Percentiles rank a stretch among this genome's conserved stretches.
phyloP scores from a whole-genome alignment of 2,113 vertebrate species.

The Bubo blakistoni region DNA sequence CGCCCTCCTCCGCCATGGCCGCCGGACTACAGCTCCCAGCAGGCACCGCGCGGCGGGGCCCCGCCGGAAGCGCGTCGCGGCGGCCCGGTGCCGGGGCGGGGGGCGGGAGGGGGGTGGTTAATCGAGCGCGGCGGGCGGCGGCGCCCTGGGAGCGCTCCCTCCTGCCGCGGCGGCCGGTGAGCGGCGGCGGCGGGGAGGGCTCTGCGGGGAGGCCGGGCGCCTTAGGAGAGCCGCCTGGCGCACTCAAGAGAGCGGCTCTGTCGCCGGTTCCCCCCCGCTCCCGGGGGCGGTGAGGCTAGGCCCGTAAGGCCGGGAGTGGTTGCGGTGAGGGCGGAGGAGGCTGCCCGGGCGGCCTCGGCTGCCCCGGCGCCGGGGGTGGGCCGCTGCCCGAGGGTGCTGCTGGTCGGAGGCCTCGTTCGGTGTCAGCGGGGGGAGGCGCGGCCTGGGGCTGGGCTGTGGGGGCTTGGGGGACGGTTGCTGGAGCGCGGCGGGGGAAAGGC shows the following conservation, averaged over 20 bases:
- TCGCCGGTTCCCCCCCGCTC: neutral
- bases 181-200: neutral
- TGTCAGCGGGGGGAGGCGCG: neutral
- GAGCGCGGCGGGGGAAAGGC: neutral
- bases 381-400: neutral
- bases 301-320: neutral
- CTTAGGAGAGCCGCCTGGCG: neutral
- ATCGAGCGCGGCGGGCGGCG: neutral
- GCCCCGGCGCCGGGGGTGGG: neutral
- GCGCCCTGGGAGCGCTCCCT: neutral
- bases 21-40: neutral
- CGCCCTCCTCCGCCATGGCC: neutral
- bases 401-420: neutral
- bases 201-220: neutral
- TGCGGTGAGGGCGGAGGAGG: too few species aligned
- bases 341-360: neutral
- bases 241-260: too few species aligned
- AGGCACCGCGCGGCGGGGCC: neutral
- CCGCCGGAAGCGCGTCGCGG: conserved; percentile 4
- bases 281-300: neutral
- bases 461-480: neutral
- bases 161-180: neutral
- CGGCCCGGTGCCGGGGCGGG: neutral
- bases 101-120: neutral
- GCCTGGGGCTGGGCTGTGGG: neutral